Conservation (phyloP, 2,888 invertebrate genomes). For the Palloptera scutellata region DNA sequence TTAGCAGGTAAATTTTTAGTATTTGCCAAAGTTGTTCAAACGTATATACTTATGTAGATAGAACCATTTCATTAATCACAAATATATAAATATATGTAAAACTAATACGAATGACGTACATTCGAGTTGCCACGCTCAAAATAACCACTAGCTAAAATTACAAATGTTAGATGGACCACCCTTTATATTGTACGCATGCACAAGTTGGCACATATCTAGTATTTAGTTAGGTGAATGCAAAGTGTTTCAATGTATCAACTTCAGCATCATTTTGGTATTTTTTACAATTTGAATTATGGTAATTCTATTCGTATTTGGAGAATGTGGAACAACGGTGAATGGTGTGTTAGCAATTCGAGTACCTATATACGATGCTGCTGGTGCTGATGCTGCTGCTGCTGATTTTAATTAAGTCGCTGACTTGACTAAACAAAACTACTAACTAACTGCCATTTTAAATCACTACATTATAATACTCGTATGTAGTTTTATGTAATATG, state of each 20-base stretch:
- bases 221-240: background rate
- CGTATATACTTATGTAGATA: too few species aligned
- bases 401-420: slow-evolving; percentile 25
- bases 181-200: slow-evolving; percentile 7
- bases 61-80: too few species aligned
- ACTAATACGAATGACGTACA: too few species aligned
- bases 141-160: too few species aligned
- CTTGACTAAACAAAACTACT: slow-evolving; percentile 24
- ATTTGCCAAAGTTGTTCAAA: too few species aligned
- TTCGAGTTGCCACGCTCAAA: too few species aligned
- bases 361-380: slow-evolving; percentile 16
- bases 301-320: background rate
- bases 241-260: background rate
- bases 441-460: slow-evolving; percentile 3
- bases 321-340: slow-evolving; percentile 26
- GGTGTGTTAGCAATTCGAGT: slow-evolving; percentile 23
- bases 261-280: slow-evolving; percentile 10
- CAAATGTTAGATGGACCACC: too few species aligned
- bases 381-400: slow-evolving; percentile 20
- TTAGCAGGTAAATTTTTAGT: too few species aligned
- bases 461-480: too few species aligned
- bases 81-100: too few species aligned
- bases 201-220: background rate
- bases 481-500: too few species aligned
- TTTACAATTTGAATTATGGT: slow-evolving; percentile 28